Evolutionary conservation across 2,797 vertebrate genomes (phyloP), one percentile per base, ranked within the genome.

Genomic region (Lithobates pipiens): DNA sequence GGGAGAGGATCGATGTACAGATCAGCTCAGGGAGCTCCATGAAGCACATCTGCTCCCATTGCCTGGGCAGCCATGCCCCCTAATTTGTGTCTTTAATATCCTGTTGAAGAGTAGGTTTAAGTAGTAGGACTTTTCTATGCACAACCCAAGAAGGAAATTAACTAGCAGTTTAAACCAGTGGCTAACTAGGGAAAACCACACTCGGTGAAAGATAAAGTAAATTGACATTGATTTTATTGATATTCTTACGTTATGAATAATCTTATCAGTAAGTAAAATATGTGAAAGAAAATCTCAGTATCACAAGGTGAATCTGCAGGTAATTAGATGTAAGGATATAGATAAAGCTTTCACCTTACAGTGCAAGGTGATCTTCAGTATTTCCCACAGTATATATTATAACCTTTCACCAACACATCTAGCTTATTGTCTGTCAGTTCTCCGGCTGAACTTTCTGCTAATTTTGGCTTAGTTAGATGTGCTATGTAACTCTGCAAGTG

Each of bases 281-380:
- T 21, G 70, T 67, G 23, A 44, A 5, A 11, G 10, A 23, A 39
- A 46, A 61, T 42, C 9, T 36, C 68, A 36, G 69, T 80, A 80
- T 85, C 84, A 42, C 23, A 74, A 81, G 84, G 84, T 85, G 63
- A 81, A 85, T 85, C 84, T 85, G 29, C 23, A 77, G 84, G 61
- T 81, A 85, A 76, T 85, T 85, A 85, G 65, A 85, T 80, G 84
- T 80, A 61, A 32, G n/a, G 77, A 61, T 36, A 9, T 34, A 80
- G 84, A 85, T 85, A 85, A 76, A 50, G n/a, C 10, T 13, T 42
- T n/a, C 39, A 16, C 57, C 61, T 42, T 70, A 67, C 21, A 61
- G 23, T 81, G 39, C 32, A 44, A 36, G 46, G 68, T 42, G 82
- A 75, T 39, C 32, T 46, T 67, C 23, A 21, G 13, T 16, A 25